Evolutionary conservation across 2,888 invertebrate genomes (phyloP), one percentile per base, ranked within the genome.

Genomic region (Odontocolon sp.): DNA sequence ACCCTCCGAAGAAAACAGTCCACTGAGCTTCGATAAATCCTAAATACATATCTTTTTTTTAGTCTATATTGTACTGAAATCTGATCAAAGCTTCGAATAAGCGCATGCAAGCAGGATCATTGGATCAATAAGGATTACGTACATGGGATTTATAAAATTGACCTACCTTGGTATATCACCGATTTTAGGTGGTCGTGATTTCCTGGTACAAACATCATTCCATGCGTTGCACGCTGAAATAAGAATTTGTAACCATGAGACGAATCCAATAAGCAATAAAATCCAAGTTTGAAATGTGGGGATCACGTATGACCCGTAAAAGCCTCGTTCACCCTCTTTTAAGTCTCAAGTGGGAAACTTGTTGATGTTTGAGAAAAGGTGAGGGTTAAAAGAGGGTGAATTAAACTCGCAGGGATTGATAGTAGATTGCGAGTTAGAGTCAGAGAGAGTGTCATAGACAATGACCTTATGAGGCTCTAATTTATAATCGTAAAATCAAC

Each of bases 101-200:
- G 11, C 8, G 21, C 42, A 31, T 42, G 31, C 21, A 5, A 4
- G 31, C 28, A 52, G 31, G n/a, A 8, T 36, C 3, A 2, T 9
- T 14, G n/a, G 11, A 9, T 31, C n/a, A 2, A 18, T 47, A 8
- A 23, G 4, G 21, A n/a, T 47, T 9, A 3, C 1, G 8, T 11
- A 26, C 38, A 38, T 38, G n/a, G n/a, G n/a, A 11, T 38, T 14
- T 38, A 11, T 38, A 2, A 5, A 0, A 1, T 11, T 38, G 14
- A 82, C 87, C 84, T 70, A 88, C 88, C 83, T 85, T 28, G 88
- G 88, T 66, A 88, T 87, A 38, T 88, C 88, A 54, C 88, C 87
- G 67, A 88, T 88, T 81, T 85, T 84, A n/a, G 88, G 88, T 42
- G 86, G 87, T 40, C 88, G 85, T 59, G 84, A 83, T 77, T 87